Evolutionary conservation across 2,797 vertebrate species (phyloP), one percentile per base, ranked within the genome.

Genomic region (Sitta carolinensis): DNA sequence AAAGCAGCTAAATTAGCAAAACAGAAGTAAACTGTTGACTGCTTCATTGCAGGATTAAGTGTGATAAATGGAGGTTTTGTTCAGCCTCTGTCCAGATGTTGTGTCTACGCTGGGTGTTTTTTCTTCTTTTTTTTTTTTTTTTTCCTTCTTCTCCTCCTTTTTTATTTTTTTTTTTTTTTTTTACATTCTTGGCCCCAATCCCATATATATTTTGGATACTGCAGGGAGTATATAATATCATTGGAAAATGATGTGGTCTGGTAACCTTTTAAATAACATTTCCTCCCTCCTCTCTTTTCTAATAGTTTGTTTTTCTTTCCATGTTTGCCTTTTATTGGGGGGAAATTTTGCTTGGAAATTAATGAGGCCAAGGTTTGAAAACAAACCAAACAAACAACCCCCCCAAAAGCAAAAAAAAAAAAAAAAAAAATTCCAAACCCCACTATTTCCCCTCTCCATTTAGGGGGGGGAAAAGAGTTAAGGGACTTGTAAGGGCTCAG

Each of bases 201-300:
- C 99, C 98, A 98, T 99, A 99, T 99, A 99, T 99, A 99, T 99
- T 99, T 99, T 99, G 99, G 99, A 99, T 98, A 98, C 98, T 98
- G 98, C 98, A 98, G 98, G 98, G 99, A 99, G 99, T 99, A 99
- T 99, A 99, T 99, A 99, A 99, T 99, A 99, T 99, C 98, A 98
- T 98, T 99, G 99, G 99, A 99, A 99, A 99, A 99, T 99, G 99
- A 99, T 99, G 99, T 98, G 99, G 99, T 99, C 99, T 99, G 99
- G 99, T 99, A 99, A 98, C 99, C 99, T 99, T 99, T 99, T 99
- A 99, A 99, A 99, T 99, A 99, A 99, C 99, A 99, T 99, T 99
- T 99, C 99, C 99, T 99, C 98, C 98, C 98, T 98, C 98, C 99
- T 99, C 98, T 98, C 98, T 98, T 99, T 99, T 99, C 98, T 98